Conservation (phyloP, 2,888 invertebrate species). For the Ischnura elegans region DNA sequence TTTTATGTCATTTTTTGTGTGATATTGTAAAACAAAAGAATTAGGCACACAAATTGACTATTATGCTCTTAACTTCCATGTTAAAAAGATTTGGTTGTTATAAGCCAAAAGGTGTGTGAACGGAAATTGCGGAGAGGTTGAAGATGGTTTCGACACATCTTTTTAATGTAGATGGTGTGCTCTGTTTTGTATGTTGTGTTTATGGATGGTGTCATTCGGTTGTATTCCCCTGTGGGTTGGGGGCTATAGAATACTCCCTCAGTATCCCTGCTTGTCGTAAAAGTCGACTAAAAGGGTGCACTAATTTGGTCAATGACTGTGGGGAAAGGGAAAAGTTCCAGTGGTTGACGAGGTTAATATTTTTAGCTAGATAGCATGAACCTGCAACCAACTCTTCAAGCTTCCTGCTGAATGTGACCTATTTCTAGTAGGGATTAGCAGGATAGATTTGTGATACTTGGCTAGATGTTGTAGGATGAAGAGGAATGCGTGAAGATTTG, state of each 20-base stretch:
- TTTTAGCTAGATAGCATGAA: no score
- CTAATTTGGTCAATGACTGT: neutral
- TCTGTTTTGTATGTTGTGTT: neutral
- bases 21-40: no score
- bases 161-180: neutral
- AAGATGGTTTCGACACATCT: neutral
- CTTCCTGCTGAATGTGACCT: no score
- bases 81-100: neutral
- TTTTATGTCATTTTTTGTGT: no score
- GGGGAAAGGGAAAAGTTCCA: no score
- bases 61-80: neutral
- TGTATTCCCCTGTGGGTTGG: neutral
- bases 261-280: conserved; percentile 26
- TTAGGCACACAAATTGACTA: neutral
- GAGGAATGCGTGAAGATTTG: no score
- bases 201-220: neutral
- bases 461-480: no score
- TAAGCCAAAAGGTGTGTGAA: neutral
- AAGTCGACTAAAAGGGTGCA: neutral
- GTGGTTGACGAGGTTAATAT: no score
- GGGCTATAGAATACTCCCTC: neutral
- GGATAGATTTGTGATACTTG: no score
- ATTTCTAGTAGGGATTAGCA: no score
- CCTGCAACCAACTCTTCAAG: no score
- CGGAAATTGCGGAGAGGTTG: neutral